These are phyloP conservation scores for Tinea pellionella DNA, from an alignment of 2,888 invertebrate genomes.

Conservation along the genomic window DNA sequence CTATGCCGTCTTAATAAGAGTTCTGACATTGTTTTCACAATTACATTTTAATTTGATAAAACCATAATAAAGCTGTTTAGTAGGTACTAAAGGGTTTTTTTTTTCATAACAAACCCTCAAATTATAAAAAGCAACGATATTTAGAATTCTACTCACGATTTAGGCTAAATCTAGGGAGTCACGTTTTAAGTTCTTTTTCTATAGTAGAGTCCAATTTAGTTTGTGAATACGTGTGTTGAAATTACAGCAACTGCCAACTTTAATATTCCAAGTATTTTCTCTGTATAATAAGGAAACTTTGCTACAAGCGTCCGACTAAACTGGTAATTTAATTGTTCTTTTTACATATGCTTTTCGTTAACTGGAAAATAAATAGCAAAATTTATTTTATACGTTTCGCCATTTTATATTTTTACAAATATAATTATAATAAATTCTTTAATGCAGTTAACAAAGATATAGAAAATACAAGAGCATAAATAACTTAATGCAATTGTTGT, in stretches of 20 bases:
- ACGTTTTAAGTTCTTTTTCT: conserved; percentile 2
- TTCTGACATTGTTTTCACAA: too few species aligned
- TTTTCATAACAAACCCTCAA: background rate
- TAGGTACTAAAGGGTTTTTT: too few species aligned
- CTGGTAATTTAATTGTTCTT: background rate
- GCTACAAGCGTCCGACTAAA: background rate
- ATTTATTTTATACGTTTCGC: too few species aligned
- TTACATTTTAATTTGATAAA: too few species aligned
- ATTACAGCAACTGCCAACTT: conserved; percentile 11
- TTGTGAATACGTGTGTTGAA: conserved; percentile 7
- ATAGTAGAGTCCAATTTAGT: background rate
- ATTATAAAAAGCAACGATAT: background rate
- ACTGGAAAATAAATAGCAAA: background rate
- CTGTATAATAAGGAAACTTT: conserved; percentile 13
- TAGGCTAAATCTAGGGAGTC: background rate
- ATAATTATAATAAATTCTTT: too few species aligned
- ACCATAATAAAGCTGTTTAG: too few species aligned
- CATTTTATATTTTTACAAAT: too few species aligned
- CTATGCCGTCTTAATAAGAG: too few species aligned
- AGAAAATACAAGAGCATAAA: too few species aligned
- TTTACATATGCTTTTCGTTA: background rate
- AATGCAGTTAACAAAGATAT: too few species aligned
- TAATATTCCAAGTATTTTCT: conserved; percentile 15
- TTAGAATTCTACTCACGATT: background rate
- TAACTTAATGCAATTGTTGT: too few species aligned